These are phyloP conservation scores for Nyctereutes procyonoides DNA, from an alignment of 2,113 vertebrate genomes.

Conservation along the genomic window DNA sequence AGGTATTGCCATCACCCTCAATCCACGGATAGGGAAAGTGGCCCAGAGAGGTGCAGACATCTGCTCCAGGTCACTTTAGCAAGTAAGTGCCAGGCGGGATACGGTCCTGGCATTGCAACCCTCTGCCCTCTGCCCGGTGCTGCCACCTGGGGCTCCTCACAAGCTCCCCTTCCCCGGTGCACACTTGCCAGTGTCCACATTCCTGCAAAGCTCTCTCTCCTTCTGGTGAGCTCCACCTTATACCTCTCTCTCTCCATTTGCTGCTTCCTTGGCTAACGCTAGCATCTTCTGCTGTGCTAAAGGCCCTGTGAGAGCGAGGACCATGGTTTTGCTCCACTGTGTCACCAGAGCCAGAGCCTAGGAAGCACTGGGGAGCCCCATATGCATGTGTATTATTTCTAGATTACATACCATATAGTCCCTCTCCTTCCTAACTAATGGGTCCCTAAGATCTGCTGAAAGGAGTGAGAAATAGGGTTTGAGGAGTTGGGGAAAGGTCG, in stretches of 20 bases:
- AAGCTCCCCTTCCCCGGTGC: accelerated
- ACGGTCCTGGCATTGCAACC: accelerated
- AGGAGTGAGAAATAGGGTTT: not conserved
- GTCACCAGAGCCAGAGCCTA: not conserved
- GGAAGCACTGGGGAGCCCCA: not conserved
- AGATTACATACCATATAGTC: no score
- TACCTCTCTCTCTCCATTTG: not conserved
- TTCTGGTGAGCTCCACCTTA: not conserved
- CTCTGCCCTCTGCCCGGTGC: accelerated
- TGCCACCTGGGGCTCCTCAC: accelerated
- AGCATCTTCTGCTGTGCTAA: not conserved
- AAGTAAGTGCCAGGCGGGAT: accelerated
- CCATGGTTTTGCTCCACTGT: not conserved
- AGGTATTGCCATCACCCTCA: accelerated
- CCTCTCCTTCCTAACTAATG: not conserved
- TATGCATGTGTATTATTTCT: not conserved
- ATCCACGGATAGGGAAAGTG: accelerated
- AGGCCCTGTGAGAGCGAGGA: not conserved
- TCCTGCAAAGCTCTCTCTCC: not conserved
- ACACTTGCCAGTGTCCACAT: accelerated
- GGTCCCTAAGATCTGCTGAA: not conserved
- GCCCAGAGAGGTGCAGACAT: not conserved
- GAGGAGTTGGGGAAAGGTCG: not conserved
- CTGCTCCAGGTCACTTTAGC: not conserved
- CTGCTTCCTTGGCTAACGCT: not conserved